Conservation (phyloP, 2,113 vertebrate genomes). For the Chiloscyllium plagiosum region DNA sequence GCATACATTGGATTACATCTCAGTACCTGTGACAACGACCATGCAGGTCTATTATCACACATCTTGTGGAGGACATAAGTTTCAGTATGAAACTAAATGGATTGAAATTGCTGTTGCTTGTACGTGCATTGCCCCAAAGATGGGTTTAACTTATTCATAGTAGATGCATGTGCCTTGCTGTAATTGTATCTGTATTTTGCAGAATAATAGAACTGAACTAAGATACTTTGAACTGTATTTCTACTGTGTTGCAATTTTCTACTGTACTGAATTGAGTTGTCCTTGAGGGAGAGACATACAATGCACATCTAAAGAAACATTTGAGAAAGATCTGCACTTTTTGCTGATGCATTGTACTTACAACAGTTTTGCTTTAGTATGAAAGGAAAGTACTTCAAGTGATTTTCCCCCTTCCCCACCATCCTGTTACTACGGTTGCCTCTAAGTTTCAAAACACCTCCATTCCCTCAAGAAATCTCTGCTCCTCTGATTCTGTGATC, state of each 20-base stretch:
- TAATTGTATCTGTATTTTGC: not conserved
- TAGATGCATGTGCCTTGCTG: not conserved
- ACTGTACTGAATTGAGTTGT: not conserved
- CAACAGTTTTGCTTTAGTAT: not conserved
- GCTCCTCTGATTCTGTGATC: not conserved
- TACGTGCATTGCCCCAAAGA: constrained; percentile 21
- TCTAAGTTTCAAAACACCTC: too few relatives aligned
- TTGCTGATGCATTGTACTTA: not conserved
- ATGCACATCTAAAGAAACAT: not conserved
- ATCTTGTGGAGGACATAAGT: not conserved
- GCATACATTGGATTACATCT: not conserved
- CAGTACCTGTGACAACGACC: constrained; percentile 13
- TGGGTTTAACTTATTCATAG: not conserved
- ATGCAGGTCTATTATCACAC: constrained; percentile 17
- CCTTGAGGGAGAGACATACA: not conserved
- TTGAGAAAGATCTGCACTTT: not conserved
- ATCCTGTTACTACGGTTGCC: not conserved
- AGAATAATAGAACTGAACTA: not conserved
- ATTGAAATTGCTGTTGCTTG: constrained; percentile 32
- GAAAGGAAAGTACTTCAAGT: not conserved
- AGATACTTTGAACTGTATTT: not conserved
- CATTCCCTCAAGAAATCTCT: not conserved
- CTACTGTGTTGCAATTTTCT: not conserved
- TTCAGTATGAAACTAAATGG: constrained; percentile 12
- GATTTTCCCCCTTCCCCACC: not conserved